Base-by-base conservation (phyloP, 2,888 invertebrate genomes). In the Bhutanitis thaidina region DNA sequence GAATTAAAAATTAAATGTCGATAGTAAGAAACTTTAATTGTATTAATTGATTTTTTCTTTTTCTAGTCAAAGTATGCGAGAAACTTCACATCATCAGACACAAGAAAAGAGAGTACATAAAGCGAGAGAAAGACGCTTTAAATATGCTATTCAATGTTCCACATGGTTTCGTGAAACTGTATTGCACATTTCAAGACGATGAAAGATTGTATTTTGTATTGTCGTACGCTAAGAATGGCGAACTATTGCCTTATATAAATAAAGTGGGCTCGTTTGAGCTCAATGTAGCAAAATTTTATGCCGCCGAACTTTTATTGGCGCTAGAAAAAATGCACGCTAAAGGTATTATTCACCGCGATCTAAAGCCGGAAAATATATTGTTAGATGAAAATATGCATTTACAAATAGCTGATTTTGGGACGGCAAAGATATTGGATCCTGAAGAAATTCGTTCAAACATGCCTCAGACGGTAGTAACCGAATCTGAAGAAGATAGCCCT, bases 301-400 rank as follows among this genome's bases (percentile, higher is more conserved):
- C 97, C 44, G 98, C 97, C 52, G 99, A 99, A 90, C 92, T 99
- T 63, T 90, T 98, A 47, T 90, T 95, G 62, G 99, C 98, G 13
- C 91, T 99, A 67, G 97, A 98, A 83, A 94, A 96, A 71, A 93
- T 99, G 80, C 97, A 98, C 75, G 92, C 93, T 35, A 92, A 95
- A 64, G 94, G 94, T 57, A 95, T 99, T 58, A 95, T 98, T 67
- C 99, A 99, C 85, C 93, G 98, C 53, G 99, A 99, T 84, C 91
- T 99, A 64, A 99, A 99, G 79, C 99, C 99, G 5, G 98, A 99
- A 85, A 99, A 99, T 88, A 97, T 99, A 65, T 91, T 99, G 43
- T 89, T 99, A 61, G 96, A 96, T 83, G 97, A 97, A 76, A 94
- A 95, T 65, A 98, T 98, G 95, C 99, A 99, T 86, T 94, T 98